phyloP scores from a whole-genome alignment of 1,140 invertebrate species.

The Brachionus asplanchnoidis region DNA sequence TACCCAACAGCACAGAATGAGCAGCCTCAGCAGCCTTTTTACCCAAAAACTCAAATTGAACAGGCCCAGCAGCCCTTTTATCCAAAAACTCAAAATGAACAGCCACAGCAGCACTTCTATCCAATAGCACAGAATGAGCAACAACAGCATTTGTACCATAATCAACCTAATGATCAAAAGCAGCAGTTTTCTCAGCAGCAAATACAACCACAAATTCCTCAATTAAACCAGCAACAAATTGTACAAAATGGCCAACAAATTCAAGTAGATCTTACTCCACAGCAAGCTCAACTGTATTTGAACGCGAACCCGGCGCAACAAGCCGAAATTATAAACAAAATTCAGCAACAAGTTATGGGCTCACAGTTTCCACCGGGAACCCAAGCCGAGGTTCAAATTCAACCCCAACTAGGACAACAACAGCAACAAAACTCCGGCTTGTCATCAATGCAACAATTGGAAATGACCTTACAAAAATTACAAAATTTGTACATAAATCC shows the following conservation, averaged over 20 bases:
- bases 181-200: neutral
- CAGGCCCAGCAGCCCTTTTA: neutral
- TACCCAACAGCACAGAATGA: neutral
- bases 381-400: neutral
- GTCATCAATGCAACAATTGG: neutral
- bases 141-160: neutral
- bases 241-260: neutral
- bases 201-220: neutral
- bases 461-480: constrained; percentile 2
- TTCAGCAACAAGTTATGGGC: neutral
- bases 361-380: neutral
- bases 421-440: neutral
- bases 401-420: neutral
- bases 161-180: neutral
- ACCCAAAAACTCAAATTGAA: neutral
- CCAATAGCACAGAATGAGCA: neutral
- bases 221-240: neutral
- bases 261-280: neutral
- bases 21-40: neutral
- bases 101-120: neutral
- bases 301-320: neutral
- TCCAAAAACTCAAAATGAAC: neutral
- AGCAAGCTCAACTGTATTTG: constrained; percentile 8
- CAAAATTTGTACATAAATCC: neutral
- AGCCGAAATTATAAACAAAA: neutral